phyloP scores from a whole-genome alignment of 2,113 vertebrate genomes.

The Chrysemys picta region DNA sequence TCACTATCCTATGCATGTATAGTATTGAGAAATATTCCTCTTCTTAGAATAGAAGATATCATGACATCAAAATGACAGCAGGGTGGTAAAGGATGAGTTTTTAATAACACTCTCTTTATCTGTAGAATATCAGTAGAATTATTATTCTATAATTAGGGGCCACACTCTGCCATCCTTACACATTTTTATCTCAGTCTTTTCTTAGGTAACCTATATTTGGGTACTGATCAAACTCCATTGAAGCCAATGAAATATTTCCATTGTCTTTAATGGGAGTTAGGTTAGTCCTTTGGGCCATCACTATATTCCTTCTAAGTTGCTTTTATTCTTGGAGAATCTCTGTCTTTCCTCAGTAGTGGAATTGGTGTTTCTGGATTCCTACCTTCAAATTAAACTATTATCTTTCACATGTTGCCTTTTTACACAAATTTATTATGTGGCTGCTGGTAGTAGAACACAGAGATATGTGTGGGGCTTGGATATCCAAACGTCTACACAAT shows the following conservation, averaged over 20 bases:
- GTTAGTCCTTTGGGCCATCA: not conserved
- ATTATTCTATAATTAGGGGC: slow-evolving; percentile 25
- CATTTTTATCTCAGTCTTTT: slow-evolving; percentile 8
- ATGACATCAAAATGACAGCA: not conserved
- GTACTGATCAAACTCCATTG: not conserved
- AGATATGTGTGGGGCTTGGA: slow-evolving; percentile 18
- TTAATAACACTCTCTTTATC: not conserved
- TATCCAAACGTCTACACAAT: slow-evolving; percentile 28
- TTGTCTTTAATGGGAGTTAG: slow-evolving; percentile 3
- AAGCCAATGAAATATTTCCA: slow-evolving; percentile 41
- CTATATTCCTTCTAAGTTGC: not conserved
- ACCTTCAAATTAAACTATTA: not conserved
- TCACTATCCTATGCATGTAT: not conserved
- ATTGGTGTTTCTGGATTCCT: not conserved
- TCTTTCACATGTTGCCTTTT: slow-evolving; percentile 1
- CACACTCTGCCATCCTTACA: slow-evolving; percentile 21
- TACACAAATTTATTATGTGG: slow-evolving; percentile 43
- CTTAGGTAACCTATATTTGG: slow-evolving; percentile 18
- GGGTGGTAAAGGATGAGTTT: not conserved
- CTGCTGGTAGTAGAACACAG: slow-evolving; percentile 52
- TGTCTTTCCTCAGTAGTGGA: not conserved
- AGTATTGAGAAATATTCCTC: not conserved
- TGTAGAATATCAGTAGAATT: not conserved
- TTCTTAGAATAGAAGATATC: not conserved
- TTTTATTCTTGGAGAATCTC: not conserved